These are phyloP conservation scores for Podotricha telesiphe DNA, from an alignment of 2,888 invertebrate species.

Conservation along the genomic window DNA sequence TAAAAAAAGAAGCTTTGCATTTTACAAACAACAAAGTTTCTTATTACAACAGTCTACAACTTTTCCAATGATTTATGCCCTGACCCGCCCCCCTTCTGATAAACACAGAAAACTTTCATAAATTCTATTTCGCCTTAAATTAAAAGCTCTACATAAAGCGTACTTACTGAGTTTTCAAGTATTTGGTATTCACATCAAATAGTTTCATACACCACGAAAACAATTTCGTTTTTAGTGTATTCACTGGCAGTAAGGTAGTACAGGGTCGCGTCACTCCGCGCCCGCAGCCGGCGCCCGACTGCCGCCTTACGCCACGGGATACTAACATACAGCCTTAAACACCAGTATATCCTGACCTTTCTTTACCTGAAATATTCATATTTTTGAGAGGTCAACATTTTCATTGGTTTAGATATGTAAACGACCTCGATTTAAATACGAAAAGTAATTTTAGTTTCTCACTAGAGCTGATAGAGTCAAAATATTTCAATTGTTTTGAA, in stretches of 20 bases:
- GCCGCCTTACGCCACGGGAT: conserved; percentile 39
- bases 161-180: conserved; percentile 33
- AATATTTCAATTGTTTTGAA: background rate
- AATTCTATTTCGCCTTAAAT: background rate
- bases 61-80: conserved; percentile 10
- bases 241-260: conserved; percentile 4
- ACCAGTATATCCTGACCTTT: conserved; percentile 9
- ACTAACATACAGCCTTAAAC: conserved; percentile 26
- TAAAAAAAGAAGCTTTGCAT: background rate
- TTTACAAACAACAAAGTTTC: background rate
- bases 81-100: background rate
- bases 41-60: conserved; percentile 13
- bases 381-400: background rate
- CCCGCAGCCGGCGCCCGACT: conserved; percentile 44
- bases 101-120: background rate
- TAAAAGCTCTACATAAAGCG: background rate
- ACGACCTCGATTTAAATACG: background rate
- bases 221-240: conserved; percentile 31
- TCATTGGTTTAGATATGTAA: background rate
- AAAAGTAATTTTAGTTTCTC: conserved; percentile 1
- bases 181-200: conserved; percentile 23
- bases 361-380: background rate
- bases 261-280: conserved; percentile 20
- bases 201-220: conserved; percentile 24
- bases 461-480: background rate